phyloP scores from a whole-genome alignment of 2,113 vertebrate species.

The Rousettus leschenaultii region DNA sequence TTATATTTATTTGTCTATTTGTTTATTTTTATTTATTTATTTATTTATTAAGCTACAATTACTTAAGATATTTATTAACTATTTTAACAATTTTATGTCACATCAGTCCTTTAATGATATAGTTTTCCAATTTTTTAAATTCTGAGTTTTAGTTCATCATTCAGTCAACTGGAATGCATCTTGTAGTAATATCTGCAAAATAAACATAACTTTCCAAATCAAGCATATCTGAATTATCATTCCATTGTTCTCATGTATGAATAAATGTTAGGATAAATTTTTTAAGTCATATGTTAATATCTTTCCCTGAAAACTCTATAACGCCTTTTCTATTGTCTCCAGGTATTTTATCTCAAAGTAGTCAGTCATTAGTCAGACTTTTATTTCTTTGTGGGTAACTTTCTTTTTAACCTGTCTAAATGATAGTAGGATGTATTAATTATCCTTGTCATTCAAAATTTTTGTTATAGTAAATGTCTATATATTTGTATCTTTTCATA shows the following conservation, averaged over 20 bases:
- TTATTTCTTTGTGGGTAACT: not conserved
- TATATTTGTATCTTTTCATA: not conserved
- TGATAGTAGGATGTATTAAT: not conserved
- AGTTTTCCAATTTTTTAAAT: not conserved
- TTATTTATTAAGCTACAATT: not conserved
- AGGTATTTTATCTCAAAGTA: not conserved
- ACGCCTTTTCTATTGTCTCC: not conserved
- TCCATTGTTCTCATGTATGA: not conserved
- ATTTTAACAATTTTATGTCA: not conserved
- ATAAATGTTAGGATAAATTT: not conserved
- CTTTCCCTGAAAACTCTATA: not conserved
- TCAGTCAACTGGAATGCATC: not conserved
- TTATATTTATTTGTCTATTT: not conserved
- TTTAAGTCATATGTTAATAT: not conserved
- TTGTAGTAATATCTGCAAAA: not conserved
- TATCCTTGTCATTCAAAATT: not conserved
- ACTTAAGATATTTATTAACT: not conserved
- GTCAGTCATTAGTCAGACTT: not conserved
- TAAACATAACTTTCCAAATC: not conserved
- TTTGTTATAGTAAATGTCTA: not conserved
- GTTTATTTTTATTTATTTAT: not conserved
- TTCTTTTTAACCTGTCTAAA: not conserved
- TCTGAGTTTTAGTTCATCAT: not conserved
- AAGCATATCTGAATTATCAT: not conserved
- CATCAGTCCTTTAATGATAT: not conserved